Evolutionary conservation across 2,888 invertebrate species (phyloP), one percentile per base, ranked within the genome.

Genomic region (Aporophyla lueneburgensis): DNA sequence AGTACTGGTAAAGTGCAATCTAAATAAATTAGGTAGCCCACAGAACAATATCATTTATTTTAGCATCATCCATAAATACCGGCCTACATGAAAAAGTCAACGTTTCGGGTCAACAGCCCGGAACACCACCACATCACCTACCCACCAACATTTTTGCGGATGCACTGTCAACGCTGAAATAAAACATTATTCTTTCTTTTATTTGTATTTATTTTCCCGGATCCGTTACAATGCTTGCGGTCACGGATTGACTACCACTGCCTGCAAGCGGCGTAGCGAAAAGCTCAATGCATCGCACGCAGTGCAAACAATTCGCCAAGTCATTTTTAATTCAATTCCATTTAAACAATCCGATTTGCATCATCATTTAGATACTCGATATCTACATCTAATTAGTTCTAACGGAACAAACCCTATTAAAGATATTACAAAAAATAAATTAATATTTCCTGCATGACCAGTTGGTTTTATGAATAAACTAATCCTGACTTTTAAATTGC

Each of bases 171-270:
- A 53, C 74, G 27, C 62, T 51, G 63, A 59, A 83, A 74, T 79
- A 75, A 71, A 87, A 78, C 63, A 78, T 74, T 71, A 76, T 59
- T 78, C 69, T 62, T n/a, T 54, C 46, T 81, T 85, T 85, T 75
- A 81, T 75, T 76, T 68, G 65, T 75, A 77, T 87, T 85, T 87
- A 77, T 74, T 84, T 70, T 54, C 7, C 61, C 58, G 63, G 68
- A 65, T 56, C 62, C 69, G 72, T 70, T 72, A 76, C 85, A 84
- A 58, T 70, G 76, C 68, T 70, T 49, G 78, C 51, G 78, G 85
- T 85, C 75, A 80, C 63, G 78, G 72, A 71, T 76, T 76, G 75
- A 81, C 73, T 80, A 56, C 69, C 43, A 19, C 58, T 69, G 71
- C 70, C 72, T 74, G 56, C 73, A 70, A 59, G 59, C 67, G 61